These are phyloP conservation scores for Mastacembelus armatus DNA, from an alignment of 2,797 vertebrate genomes.

Conservation along the genomic window DNA sequence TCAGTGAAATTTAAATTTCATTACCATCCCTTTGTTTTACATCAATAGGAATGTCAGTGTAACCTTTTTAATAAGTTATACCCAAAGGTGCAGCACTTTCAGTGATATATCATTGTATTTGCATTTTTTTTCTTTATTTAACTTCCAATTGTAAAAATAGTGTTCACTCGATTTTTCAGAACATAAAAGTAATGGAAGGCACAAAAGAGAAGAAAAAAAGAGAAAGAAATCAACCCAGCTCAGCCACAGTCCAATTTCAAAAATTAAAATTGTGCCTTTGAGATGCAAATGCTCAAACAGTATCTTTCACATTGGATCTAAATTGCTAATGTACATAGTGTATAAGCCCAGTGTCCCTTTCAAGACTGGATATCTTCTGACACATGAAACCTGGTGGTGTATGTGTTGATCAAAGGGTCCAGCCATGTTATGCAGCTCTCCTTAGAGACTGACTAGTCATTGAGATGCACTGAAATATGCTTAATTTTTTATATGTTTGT, in stretches of 20 bases:
- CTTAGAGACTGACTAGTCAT: slow-evolving; percentile 53
- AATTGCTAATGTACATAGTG: slow-evolving; percentile 84
- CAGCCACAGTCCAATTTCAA: slow-evolving; percentile 64
- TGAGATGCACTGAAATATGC: slow-evolving; percentile 68
- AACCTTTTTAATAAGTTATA: slow-evolving; percentile 76
- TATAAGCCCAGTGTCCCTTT: slow-evolving; percentile 76
- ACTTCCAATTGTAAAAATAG: slow-evolving; percentile 61
- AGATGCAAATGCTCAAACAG: slow-evolving; percentile 83
- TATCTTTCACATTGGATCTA: slow-evolving; percentile 82
- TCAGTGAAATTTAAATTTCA: slow-evolving; percentile 70
- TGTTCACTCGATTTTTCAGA: slow-evolving; percentile 32
- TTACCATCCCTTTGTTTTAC: slow-evolving; percentile 77
- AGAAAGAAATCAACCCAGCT: slow-evolving; percentile 41
- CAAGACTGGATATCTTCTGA: slow-evolving; percentile 74
- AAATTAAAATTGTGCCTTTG: slow-evolving; percentile 80
- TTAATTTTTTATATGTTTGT: slow-evolving; percentile 64
- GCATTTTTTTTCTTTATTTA: slow-evolving; percentile 40
- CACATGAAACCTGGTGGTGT: slow-evolving; percentile 80
- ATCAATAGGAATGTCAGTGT: slow-evolving; percentile 72
- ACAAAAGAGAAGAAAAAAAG: slow-evolving; percentile 38
- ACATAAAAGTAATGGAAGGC: slow-evolving; percentile 62
- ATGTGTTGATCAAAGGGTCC: slow-evolving; percentile 81
- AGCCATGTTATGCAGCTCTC: slow-evolving; percentile 63
- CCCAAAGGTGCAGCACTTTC: slow-evolving; percentile 58
- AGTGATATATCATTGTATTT: slow-evolving; percentile 49